Percentiles rank a stretch among this genome's conserved stretches.
Conservation (phyloP, 2,797 vertebrate species). For the Adrianichthys oophorus region DNA sequence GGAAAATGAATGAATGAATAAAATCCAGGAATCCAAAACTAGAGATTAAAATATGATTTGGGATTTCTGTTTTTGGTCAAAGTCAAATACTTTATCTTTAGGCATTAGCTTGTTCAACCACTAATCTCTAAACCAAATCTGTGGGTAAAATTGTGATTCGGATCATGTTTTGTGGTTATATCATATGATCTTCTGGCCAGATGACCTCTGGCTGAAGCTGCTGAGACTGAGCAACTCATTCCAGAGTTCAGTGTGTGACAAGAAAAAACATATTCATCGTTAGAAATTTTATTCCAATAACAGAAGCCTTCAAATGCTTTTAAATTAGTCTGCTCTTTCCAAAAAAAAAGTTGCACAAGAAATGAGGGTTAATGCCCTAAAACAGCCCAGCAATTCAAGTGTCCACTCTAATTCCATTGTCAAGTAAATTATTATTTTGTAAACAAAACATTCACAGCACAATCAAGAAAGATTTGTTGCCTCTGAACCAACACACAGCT, state of each 20-base stretch:
- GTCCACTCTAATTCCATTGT: conserved; percentile 40
- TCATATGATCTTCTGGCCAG: conserved; percentile 3
- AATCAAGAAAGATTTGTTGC: conserved; percentile 29
- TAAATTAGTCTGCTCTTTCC: background rate
- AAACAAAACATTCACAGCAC: conserved; percentile 48
- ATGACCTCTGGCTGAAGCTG: conserved; percentile 5
- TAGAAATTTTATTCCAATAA: conserved; percentile 11
- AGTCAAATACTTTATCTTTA: background rate
- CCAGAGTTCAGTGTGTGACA: conserved; percentile 14
- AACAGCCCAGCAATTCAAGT: conserved; percentile 39
- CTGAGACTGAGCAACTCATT: conserved; percentile 22
- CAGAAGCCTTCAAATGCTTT: conserved; percentile 13
- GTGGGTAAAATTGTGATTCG: conserved; percentile 5
- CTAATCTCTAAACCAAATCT: conserved; percentile 4
- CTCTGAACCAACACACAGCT: conserved; percentile 35
- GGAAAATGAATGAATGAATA: too few species aligned
- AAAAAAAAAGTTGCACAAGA: background rate
- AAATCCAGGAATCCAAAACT: conserved; percentile 2
- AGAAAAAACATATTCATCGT: conserved; percentile 2
- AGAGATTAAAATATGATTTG: conserved; percentile 2
- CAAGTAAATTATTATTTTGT: conserved; percentile 51
- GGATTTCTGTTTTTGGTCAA: background rate
- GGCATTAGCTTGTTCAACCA: conserved; percentile 1
- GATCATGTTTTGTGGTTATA: conserved; percentile 1
- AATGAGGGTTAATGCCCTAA: conserved; percentile 50